Base-by-base conservation (phyloP, 2,113 vertebrate species). In the Smithornis capensis region DNA sequence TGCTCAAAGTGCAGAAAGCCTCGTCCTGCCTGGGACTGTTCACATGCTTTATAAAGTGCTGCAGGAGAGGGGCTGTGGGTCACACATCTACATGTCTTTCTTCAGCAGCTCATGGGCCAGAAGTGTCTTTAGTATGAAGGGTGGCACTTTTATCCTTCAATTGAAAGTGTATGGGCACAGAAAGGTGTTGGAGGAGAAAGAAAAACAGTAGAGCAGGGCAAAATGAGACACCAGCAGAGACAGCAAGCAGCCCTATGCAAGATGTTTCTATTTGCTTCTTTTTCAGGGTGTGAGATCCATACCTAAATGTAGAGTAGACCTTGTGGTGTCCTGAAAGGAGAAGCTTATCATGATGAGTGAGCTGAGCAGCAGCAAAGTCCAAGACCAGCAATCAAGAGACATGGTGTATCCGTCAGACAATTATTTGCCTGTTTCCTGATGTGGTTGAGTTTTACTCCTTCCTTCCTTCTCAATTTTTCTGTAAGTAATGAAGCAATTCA, bases 401-500 rank as follows among this genome's bases (percentile, higher is more conserved):
- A 16, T 68, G 40, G 24, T 77, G 14, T 89, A 73, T 67, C 57
- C 2, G 1, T 47, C 56, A 93, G 79, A 84, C 60, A 96, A 87
- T 93, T 80, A 89, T 69, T 70, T 88, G 63, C 47, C 86, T 80
- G 59, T 81, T 89, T 93, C 83, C 90, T 75, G 12, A 68, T 78
- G 64, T 63, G 47, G 71, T 15, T 87, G 60, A 77, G 19, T 89
- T 93, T 94, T 63, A 56, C 28, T 69, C 60, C 64, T 78, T 67
- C 49, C 68, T 6, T 24, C 19, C 28, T 60, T 70, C 79, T 81
- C 75, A 74, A 1, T 80, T 90, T 94, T 95, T 82, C 82, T 93
- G 19, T 31, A 55, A 77, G 75, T 92, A 93, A 96, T 89, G 88
- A 92, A 94, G 80, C 73, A 92, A 75, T 88, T 94, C 29, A 89